These are phyloP conservation scores for Pollenia amentaria DNA, from an alignment of 2,888 invertebrate species.

Conservation along the genomic window DNA sequence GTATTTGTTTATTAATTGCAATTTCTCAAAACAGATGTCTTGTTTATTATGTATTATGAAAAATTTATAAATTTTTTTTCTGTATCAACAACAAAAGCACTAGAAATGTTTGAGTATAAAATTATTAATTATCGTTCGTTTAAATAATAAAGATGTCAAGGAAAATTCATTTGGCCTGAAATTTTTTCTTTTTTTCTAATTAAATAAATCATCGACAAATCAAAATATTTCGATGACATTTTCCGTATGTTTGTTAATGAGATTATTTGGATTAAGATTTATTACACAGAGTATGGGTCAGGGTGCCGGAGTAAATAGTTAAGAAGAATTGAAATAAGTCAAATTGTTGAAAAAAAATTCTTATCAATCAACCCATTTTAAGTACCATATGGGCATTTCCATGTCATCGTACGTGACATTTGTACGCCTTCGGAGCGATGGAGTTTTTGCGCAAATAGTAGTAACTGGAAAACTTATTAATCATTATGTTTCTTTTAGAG, in stretches of 20 bases:
- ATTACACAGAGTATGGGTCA: background rate
- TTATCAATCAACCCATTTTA: too few relatives aligned
- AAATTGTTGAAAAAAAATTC: too few relatives aligned
- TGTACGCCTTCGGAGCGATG: too few relatives aligned
- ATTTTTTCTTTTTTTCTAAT: conserved; percentile 9
- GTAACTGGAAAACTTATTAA: too few relatives aligned
- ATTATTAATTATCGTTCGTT: conserved; percentile 42
- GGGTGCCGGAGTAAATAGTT: background rate
- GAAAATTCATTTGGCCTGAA: conserved; percentile 42
- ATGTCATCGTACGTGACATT: too few relatives aligned
- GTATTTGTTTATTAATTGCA: conserved; percentile 67
- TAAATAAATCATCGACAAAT: conserved; percentile 46
- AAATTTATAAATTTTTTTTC: background rate
- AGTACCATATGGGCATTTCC: too few relatives aligned
- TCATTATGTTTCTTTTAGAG: too few relatives aligned
- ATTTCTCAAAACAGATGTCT: conserved; percentile 67
- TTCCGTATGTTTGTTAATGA: conserved; percentile 29
- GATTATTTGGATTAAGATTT: background rate
- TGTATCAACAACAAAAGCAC: background rate
- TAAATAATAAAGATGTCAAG: conserved; percentile 68
- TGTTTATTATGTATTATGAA: conserved; percentile 46
- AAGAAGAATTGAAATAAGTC: too few relatives aligned
- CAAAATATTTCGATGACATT: conserved; percentile 44
- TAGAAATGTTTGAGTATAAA: conserved; percentile 48
- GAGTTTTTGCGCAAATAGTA: too few relatives aligned